These are phyloP conservation scores for Trisateles emortualis DNA, from an alignment of 2,888 invertebrate species.

Conservation along the genomic window DNA sequence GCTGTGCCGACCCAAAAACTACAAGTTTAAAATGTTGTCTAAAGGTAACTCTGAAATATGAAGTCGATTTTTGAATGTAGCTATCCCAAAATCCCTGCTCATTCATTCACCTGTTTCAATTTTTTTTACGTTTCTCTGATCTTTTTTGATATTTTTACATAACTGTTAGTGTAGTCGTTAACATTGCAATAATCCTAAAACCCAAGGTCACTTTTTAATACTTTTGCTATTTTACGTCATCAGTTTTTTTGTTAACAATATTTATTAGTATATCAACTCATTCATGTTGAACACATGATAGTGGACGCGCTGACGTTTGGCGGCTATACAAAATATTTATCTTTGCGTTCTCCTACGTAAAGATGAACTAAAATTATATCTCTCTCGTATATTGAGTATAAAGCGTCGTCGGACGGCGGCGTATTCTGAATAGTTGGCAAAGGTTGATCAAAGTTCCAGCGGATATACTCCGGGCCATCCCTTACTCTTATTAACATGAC, in stretches of 20 bases:
- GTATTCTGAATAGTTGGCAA: constrained; percentile 37
- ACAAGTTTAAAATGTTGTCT: too few relatives aligned
- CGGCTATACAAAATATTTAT: constrained; percentile 41
- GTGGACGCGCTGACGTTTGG: constrained; percentile 30
- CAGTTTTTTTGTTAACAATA: constrained; percentile 14
- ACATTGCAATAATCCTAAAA: constrained; percentile 39
- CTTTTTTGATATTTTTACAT: too few relatives aligned
- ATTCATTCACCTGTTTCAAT: too few relatives aligned
- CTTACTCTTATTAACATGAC: constrained; percentile 16
- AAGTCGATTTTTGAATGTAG: too few relatives aligned
- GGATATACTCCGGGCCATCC: constrained; percentile 12
- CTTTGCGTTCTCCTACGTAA: constrained; percentile 33
- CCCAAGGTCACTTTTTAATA: constrained; percentile 11
- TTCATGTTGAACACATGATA: constrained; percentile 28
- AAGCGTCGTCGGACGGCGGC: constrained; percentile 5
- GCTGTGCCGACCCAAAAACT: too few relatives aligned
- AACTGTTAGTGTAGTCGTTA: too few relatives aligned
- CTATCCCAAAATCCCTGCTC: too few relatives aligned
- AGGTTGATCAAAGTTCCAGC: constrained; percentile 9
- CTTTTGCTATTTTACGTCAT: constrained; percentile 9
- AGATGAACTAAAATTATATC: constrained; percentile 36
- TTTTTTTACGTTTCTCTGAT: too few relatives aligned
- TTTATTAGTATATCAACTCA: constrained; percentile 26
- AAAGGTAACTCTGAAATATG: too few relatives aligned
- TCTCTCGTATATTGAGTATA: constrained; percentile 16